Conservation (phyloP, 1,140 invertebrate genomes). For the Anthonomus grandis region DNA sequence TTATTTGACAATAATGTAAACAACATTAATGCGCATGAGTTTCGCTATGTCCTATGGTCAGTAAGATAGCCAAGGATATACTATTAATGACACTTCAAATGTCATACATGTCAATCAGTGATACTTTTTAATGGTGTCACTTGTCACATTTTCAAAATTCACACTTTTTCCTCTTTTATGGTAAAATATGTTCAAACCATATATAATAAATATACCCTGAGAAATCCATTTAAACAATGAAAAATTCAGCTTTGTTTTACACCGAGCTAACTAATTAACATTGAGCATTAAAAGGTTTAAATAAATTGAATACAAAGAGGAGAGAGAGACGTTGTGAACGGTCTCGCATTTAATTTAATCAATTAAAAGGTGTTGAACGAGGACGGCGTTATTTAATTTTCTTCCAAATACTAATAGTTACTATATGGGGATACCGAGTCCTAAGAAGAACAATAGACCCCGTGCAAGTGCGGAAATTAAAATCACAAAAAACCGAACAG, state of each 20-base stretch:
- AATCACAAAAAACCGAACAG: not conserved
- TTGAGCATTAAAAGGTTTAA: constrained; percentile 9
- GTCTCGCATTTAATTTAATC: constrained; percentile 1
- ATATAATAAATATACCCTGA: constrained; percentile 8
- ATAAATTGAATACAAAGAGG: constrained; percentile 17
- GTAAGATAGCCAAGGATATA: too few relatives aligned
- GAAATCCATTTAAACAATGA: constrained; percentile 17
- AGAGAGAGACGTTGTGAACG: not conserved
- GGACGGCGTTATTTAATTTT: not conserved
- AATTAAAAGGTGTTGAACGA: not conserved
- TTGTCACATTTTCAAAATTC: not conserved
- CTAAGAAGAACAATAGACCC: too few relatives aligned
- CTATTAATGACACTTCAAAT: too few relatives aligned
- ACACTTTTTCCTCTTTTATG: not conserved
- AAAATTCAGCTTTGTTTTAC: constrained; percentile 16
- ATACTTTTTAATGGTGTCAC: not conserved
- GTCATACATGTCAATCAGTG: too few relatives aligned
- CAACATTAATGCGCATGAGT: too few relatives aligned
- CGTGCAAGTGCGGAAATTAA: not conserved
- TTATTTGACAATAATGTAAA: too few relatives aligned
- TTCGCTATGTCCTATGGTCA: too few relatives aligned
- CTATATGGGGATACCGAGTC: not conserved
- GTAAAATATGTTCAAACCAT: not conserved
- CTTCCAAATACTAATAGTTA: not conserved
- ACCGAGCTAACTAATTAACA: constrained; percentile 10